Evolutionary conservation across 30 jellyfish, hydroid and myxozoan species (phyloP), one percentile per base, ranked within the genome.

Genomic region (Pelagia noctiluca): DNA sequence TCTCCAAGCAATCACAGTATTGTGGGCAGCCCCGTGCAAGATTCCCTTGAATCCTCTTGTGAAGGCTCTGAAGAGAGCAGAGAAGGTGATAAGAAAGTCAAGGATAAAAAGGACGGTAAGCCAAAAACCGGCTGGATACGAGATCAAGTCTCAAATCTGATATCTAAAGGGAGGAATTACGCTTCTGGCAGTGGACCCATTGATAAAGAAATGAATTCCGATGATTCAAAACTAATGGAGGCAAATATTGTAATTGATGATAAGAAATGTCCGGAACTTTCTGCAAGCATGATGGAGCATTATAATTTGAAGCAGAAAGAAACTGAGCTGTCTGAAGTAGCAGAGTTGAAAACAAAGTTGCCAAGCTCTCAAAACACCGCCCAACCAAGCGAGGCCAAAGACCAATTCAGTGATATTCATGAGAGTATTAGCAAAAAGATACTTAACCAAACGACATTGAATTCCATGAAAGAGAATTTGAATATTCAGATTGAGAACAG

Each of bases 91-190:
- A 52, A 52, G 68, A 30, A 52, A 35, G 31, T 29, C 42, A 82
- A 82, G 42, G 86, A 77, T 37, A 77, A 70, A 47, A 63, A 34
- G 64, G 57, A 11, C 29, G 63, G 48, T 2, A 70, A 66, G 31
- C 73, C 91, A 0, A 75, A 85, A 89, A 54, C 91, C 49, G 85
- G 88, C 12, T 90, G 97, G 97, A 76, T 90, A 12, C 77, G 88
- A 72, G 97, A 84, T 50, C 97, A 90, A 46, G 97, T 90, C 1
- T 75, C 97, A 2, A 87, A 85, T 52, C 61, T 86, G 75, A 76
- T 86, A 16, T 75, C 96, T 13, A 86, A 86, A 76, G 88, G 89
- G 30, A 86, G 78, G 33, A 76, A 33, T 32, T 76, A 86, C 52
- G 71, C 96, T 37, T 65, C 91, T 32, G 46, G 86, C 70, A 52